Percentiles rank a stretch among this genome's conserved stretches.
phyloP scores from a whole-genome alignment of 2,797 vertebrate species.

The Argya squamiceps region DNA sequence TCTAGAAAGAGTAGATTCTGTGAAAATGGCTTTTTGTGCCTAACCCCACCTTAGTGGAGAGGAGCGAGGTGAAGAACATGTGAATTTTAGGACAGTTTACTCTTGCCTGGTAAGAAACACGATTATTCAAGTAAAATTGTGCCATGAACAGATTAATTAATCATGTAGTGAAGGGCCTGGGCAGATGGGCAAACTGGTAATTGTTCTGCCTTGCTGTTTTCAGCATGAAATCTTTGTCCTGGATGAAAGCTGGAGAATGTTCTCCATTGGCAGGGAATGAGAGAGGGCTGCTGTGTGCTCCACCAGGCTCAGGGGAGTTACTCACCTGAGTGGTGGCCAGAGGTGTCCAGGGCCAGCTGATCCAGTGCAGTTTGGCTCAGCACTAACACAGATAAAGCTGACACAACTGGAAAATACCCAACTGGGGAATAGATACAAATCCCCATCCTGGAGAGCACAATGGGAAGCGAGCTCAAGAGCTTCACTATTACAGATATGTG shows the following conservation, averaged over 20 bases:
- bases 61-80: background rate
- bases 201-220: background rate
- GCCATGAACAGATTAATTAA: background rate
- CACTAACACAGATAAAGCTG: background rate
- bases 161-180: background rate
- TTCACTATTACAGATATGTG: background rate
- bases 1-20: background rate
- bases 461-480: background rate
- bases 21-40: background rate
- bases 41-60: background rate
- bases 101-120: background rate
- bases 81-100: background rate
- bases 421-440: background rate
- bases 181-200: background rate
- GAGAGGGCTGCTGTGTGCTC: background rate
- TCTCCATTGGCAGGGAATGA: background rate
- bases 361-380: background rate
- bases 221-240: background rate
- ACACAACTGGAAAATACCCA: background rate
- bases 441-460: background rate
- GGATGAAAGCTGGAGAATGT: background rate
- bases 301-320: background rate
- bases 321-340: background rate
- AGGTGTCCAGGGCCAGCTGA: background rate
- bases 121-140: background rate